Evolutionary conservation across 2,113 vertebrate species (phyloP).

Genomic region (Campylomormyrus numenius): DNA sequence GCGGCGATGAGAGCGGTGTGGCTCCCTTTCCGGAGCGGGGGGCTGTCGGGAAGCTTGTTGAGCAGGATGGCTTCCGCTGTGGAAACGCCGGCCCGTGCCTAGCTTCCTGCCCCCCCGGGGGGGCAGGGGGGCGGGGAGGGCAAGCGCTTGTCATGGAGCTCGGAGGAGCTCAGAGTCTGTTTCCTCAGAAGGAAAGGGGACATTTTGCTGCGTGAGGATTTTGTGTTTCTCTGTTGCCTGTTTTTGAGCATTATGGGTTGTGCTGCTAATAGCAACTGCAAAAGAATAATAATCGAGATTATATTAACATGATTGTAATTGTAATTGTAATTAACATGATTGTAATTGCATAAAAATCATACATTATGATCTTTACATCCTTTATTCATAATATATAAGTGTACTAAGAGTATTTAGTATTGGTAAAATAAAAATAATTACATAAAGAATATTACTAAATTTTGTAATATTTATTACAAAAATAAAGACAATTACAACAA

Average conservation of each 20-base stretch:
- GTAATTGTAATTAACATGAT: background rate
- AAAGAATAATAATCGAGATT: background rate
- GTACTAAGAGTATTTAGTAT: background rate
- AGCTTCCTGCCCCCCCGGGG: background rate
- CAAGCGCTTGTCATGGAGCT: background rate
- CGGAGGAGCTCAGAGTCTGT: background rate
- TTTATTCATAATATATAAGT: background rate
- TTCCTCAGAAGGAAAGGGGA: background rate
- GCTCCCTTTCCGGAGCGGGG: background rate
- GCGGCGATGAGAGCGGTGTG: background rate
- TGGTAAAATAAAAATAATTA: background rate
- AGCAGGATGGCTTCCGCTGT: background rate
- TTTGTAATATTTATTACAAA: background rate
- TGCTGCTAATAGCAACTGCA: background rate
- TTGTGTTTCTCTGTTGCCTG: background rate
- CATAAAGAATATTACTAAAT: no score
- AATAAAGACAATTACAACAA: background rate
- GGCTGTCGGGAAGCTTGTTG: constrained; percentile 9
- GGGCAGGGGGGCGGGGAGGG: background rate
- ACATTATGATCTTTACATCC: background rate
- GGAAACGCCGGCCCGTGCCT: constrained; percentile 2
- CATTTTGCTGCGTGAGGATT: background rate
- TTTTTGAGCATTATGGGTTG: background rate
- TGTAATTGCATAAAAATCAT: background rate
- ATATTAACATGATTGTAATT: background rate